Base-by-base conservation (phyloP, 2,113 vertebrate genomes). In the Ameiurus melas region DNA sequence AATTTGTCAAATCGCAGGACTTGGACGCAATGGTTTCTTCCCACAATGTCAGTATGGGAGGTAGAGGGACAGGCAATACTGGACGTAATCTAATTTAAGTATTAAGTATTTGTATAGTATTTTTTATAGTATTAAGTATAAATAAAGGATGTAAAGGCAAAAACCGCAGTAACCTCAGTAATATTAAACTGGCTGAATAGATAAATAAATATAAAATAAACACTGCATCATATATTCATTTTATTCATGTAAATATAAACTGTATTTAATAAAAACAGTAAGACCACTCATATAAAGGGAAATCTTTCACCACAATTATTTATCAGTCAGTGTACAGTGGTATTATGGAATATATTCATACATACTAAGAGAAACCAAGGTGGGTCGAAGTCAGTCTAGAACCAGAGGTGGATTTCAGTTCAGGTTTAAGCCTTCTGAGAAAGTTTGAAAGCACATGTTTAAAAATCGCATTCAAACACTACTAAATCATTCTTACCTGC, bases 1-100 rank as follows among this genome's bases (percentile, higher is more conserved):
- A 92, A 95, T 95, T 94, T 93, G 90, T 90, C 83, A 91, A 94
- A 94, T 93, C 91, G 90, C 81, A 88, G 57, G 58, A 86, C 87
- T 86, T 85, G 88, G 91, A 39, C 90, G 86, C 84, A 86, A 86
- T 87, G 70, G 86, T 70, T 84, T 77, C 57, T 84, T 89, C 60
- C 57, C 86, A 86, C 78, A 86, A 83, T 71, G 53, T 66, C n/a
- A 51, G n/a, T 81, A 68, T 75, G 64, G 75, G 66, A 60, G 47
- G 66, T 66, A 73, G 16, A 71, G 7, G 51, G 47, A 55, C 81
- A 84, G 62, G 43, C 27, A 33, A 75, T 4, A 43, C 19, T 43
- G 20, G 78, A 87, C 36, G 39, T 36, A 68, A 64, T 84, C 39
- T 51, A 70, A 77, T 47, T 36, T 30, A 60, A 68, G 9, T 71